Conservation (phyloP, 2,797 vertebrate genomes). For the Anguilla marmorata region DNA sequence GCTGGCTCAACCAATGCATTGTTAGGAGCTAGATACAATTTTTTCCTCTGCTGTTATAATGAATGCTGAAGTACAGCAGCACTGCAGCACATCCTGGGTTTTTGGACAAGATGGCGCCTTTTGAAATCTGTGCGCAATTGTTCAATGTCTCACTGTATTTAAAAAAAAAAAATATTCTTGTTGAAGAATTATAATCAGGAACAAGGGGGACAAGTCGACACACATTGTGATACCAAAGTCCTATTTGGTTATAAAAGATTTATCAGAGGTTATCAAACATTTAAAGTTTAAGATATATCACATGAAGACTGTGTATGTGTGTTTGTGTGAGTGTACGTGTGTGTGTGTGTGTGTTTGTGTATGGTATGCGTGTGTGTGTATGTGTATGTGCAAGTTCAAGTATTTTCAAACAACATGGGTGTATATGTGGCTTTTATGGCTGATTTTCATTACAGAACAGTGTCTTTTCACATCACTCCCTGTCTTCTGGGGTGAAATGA, state of each 20-base stretch:
- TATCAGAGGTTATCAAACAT: neutral
- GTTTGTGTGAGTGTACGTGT: neutral
- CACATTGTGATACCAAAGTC: neutral
- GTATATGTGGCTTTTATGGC: neutral
- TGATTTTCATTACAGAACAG: neutral
- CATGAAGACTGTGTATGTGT: neutral
- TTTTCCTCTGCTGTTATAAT: slow-evolving; percentile 65
- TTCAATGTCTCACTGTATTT: neutral
- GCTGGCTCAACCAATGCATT: neutral
- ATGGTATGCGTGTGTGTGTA: neutral
- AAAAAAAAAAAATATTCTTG: neutral
- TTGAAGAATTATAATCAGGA: neutral
- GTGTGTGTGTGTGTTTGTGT: neutral
- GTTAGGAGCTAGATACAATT: slow-evolving; percentile 52
- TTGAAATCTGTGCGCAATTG: neutral
- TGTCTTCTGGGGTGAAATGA: neutral
- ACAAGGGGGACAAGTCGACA: neutral
- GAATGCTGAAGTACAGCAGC: slow-evolving; percentile 57
- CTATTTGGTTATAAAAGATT: neutral
- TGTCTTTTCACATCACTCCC: neutral
- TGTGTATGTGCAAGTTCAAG: neutral
- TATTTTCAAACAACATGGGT: neutral
- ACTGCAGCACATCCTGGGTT: slow-evolving; percentile 1
- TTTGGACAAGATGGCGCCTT: slow-evolving; percentile 14
- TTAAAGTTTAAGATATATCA: slow-evolving; percentile 5